phyloP scores from a whole-genome alignment of 2,888 invertebrate species.

The Helicoverpa assulta region DNA sequence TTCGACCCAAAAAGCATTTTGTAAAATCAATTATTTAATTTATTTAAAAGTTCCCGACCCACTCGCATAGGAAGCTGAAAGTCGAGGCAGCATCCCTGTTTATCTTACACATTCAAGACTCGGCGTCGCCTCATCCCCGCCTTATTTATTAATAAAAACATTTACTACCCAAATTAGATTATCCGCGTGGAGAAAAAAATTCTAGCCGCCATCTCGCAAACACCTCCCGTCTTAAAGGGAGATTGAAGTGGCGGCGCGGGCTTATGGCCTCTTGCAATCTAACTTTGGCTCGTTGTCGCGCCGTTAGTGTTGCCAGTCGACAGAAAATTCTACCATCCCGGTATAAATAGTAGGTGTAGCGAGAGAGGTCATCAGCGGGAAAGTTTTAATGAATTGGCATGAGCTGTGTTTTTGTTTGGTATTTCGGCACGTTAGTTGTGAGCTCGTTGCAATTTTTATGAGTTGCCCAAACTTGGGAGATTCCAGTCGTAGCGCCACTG shows the following conservation, averaged over 20 bases:
- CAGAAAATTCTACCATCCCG: constrained; percentile 68
- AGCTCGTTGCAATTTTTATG: constrained; percentile 67
- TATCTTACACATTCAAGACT: constrained; percentile 61
- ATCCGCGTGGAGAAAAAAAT: constrained; percentile 67
- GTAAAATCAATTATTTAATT: constrained; percentile 30
- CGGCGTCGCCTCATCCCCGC: constrained; percentile 59
- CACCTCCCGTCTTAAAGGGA: constrained; percentile 68
- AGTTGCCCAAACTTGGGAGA: constrained; percentile 55
- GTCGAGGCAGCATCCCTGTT: constrained; percentile 44
- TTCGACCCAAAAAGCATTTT: constrained; percentile 20
- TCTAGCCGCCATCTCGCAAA: constrained; percentile 62
- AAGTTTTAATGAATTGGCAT: constrained; percentile 86
- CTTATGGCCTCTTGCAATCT: constrained; percentile 80
- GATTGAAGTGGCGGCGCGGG: constrained; percentile 69
- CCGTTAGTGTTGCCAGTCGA: constrained; percentile 77
- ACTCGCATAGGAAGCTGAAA: constrained; percentile 27
- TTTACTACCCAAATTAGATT: constrained; percentile 70
- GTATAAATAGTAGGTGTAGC: constrained; percentile 75
- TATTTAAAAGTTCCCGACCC: constrained; percentile 35
- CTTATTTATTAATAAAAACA: constrained; percentile 73
- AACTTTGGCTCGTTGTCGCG: constrained; percentile 83
- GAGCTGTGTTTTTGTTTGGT: constrained; percentile 68
- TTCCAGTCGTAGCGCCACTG: constrained; percentile 44
- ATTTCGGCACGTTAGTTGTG: constrained; percentile 65
- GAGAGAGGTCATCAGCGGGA: constrained; percentile 73